Evolutionary conservation across 2,888 invertebrate species (phyloP).

Genomic region (Augochlorella aurata): DNA sequence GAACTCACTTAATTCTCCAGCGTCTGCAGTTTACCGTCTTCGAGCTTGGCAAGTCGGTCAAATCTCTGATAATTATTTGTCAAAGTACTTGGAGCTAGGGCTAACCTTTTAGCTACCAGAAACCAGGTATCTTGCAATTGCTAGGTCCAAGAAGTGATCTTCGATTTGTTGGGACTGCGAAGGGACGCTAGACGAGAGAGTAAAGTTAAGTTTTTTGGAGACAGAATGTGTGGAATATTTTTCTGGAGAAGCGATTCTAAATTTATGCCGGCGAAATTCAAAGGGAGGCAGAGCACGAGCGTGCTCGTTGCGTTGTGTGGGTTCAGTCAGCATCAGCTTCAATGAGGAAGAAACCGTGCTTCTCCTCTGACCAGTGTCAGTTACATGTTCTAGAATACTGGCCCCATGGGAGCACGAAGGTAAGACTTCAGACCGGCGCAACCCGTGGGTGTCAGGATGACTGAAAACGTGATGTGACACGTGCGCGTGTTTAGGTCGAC

Average conservation of each 20-base stretch:
- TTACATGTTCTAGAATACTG: conserved; percentile 76
- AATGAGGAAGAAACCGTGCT: conserved; percentile 74
- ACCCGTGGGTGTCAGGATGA: conserved; percentile 55
- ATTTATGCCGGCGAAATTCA: conserved; percentile 42
- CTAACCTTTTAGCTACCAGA: too few species aligned
- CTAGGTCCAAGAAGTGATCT: too few species aligned
- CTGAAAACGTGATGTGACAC: conserved; percentile 65
- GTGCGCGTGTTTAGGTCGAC: conserved; percentile 56
- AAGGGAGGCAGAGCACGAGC: conserved; percentile 62
- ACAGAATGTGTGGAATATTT: not conserved
- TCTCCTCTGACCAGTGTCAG: conserved; percentile 77
- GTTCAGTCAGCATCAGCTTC: conserved; percentile 75
- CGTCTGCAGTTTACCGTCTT: not conserved
- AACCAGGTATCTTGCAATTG: too few species aligned
- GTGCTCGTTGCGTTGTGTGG: conserved; percentile 49
- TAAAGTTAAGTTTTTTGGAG: too few species aligned
- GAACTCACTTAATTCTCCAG: not conserved
- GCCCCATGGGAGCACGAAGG: conserved; percentile 73
- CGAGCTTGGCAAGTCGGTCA: too few species aligned
- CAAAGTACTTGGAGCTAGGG: too few species aligned
- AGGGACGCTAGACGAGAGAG: too few species aligned
- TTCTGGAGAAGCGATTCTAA: not conserved
- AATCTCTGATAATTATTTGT: too few species aligned
- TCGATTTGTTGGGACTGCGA: too few species aligned
- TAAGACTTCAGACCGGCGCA: conserved; percentile 59